These are phyloP conservation scores for Geophilus truncorum DNA, from an alignment of 2,888 invertebrate genomes.

Conservation along the genomic window DNA sequence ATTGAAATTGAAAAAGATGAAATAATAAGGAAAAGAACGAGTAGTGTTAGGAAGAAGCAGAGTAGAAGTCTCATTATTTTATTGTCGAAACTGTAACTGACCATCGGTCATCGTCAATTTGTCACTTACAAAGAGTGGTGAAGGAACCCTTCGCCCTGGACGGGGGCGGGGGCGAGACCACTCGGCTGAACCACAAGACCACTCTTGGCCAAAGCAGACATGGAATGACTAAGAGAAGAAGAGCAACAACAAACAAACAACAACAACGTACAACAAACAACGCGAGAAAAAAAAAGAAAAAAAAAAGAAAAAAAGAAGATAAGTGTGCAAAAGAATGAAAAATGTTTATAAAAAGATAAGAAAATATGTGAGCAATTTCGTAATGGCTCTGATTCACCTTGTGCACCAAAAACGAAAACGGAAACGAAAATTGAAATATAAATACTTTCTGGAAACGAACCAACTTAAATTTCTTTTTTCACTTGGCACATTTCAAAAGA, in stretches of 20 bases:
- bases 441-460: background rate
- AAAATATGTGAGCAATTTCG: background rate
- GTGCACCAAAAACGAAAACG: background rate
- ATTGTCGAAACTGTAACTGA: background rate
- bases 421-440: background rate
- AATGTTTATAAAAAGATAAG: background rate
- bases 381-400: background rate
- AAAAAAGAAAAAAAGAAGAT: conserved; percentile 18
- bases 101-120: background rate
- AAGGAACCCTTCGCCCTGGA: conserved; percentile 2
- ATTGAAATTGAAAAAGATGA: too few species aligned
- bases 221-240: conserved; percentile 30
- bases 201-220: conserved; percentile 29
- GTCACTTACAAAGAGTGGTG: conserved; percentile 25
- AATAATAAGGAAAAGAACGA: too few species aligned
- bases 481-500: background rate
- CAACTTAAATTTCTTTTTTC: background rate
- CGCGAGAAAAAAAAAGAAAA: conserved; percentile 20
- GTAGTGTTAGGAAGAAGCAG: too few species aligned
- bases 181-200: conserved; percentile 6
- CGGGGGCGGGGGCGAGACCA: background rate
- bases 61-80: too few species aligned
- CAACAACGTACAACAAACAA: background rate
- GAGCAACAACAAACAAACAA: conserved; percentile 28
- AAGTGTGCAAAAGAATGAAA: background rate